These are phyloP conservation scores for Euzophera pinguis DNA, from an alignment of 2,888 invertebrate genomes.

Conservation along the genomic window DNA sequence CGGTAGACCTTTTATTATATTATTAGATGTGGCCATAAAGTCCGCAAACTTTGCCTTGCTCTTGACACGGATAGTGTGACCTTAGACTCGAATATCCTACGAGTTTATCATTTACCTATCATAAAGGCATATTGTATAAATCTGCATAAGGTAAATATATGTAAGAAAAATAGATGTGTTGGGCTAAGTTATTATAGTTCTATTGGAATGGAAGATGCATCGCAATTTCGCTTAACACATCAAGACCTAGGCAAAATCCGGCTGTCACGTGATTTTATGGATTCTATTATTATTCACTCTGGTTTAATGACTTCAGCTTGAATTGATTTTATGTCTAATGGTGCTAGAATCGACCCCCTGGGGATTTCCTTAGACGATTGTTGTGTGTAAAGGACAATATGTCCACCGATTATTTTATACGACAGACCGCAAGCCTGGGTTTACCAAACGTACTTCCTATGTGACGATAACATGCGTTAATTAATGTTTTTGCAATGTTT, in stretches of 20 bases:
- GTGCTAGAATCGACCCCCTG: too few relatives aligned
- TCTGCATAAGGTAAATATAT: slow-evolving; percentile 30
- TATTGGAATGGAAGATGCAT: too few relatives aligned
- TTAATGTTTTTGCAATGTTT: background rate
- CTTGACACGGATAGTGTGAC: slow-evolving; percentile 41
- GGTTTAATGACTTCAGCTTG: too few relatives aligned
- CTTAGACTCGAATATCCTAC: slow-evolving; percentile 35
- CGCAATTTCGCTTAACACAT: too few relatives aligned
- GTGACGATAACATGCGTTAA: background rate
- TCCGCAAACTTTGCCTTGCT: slow-evolving; percentile 22
- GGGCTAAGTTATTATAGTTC: too few relatives aligned
- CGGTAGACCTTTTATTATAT: background rate
- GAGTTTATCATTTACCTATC: slow-evolving; percentile 27
- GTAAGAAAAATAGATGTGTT: too few relatives aligned
- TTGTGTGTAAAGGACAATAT: slow-evolving; percentile 17
- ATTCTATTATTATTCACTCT: too few relatives aligned
- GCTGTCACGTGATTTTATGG: too few relatives aligned
- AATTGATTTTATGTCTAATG: too few relatives aligned
- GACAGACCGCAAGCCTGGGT: background rate
- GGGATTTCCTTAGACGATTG: slow-evolving; percentile 18
- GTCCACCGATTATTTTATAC: background rate
- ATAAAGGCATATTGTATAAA: slow-evolving; percentile 33
- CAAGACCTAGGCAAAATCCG: too few relatives aligned
- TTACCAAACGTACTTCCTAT: background rate
- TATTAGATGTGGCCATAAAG: background rate